Conservation (phyloP, 2,888 invertebrate genomes). For the Lysandra bellargus region DNA sequence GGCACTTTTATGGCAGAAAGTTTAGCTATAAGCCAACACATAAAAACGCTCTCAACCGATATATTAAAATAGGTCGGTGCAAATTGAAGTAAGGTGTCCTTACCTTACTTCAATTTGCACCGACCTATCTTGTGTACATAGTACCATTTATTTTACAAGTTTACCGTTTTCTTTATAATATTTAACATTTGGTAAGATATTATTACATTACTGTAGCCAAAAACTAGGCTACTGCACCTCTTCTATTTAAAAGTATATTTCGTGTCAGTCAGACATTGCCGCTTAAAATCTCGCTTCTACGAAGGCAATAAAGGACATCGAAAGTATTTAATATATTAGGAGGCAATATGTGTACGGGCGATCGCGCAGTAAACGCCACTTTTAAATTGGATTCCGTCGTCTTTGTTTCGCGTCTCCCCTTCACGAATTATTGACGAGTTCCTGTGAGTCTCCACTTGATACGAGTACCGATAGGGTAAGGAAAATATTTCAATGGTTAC, state of each 20-base stretch:
- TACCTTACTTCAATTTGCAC: too few species aligned
- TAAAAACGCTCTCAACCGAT: conserved; percentile 24
- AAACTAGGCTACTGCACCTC: neutral
- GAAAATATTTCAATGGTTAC: neutral
- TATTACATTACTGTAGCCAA: too few species aligned
- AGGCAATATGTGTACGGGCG: conserved; percentile 14
- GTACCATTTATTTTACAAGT: too few species aligned
- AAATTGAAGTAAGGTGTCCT: neutral
- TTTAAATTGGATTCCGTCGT: conserved; percentile 59
- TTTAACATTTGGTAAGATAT: too few species aligned
- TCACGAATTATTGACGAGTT: conserved; percentile 29
- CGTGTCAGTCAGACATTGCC: neutral
- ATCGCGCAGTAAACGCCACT: conserved; percentile 55
- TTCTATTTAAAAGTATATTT: neutral
- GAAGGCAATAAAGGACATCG: neutral
- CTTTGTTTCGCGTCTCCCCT: conserved; percentile 29
- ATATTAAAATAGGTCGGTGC: neutral
- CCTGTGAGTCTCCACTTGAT: neutral
- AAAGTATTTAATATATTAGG: conserved; percentile 22
- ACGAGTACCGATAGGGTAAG: conserved; percentile 1
- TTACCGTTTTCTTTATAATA: too few species aligned
- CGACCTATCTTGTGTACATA: neutral
- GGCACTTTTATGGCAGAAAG: conserved; percentile 12
- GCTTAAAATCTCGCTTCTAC: neutral
- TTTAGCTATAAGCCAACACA: conserved; percentile 29